These are phyloP conservation scores for Orchesella cincta DNA, from an alignment of 1,140 invertebrate species.

Conservation along the genomic window DNA sequence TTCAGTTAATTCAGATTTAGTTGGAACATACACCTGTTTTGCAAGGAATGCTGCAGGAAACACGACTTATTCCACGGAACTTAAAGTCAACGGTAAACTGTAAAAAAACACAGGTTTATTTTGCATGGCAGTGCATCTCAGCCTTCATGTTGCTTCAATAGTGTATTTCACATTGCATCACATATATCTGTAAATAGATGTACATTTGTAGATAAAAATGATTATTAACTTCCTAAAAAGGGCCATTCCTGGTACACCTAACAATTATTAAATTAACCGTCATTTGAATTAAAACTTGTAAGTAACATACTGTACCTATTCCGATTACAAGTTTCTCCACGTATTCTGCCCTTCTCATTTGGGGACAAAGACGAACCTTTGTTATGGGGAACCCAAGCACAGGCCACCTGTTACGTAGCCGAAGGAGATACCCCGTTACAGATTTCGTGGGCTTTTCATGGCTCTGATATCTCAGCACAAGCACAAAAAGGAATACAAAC, in stretches of 20 bases:
- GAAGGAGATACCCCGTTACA: slow-evolving; percentile 66
- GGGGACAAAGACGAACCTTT: slow-evolving; percentile 61
- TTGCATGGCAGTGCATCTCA: too few relatives aligned
- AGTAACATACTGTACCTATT: too few relatives aligned
- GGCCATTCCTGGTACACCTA: too few relatives aligned
- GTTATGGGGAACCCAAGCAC: slow-evolving; percentile 62
- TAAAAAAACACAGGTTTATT: background rate
- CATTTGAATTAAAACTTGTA: too few relatives aligned
- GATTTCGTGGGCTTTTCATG: slow-evolving; percentile 62
- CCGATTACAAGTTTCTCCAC: slow-evolving; percentile 61
- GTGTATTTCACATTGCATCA: too few relatives aligned
- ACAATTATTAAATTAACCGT: too few relatives aligned
- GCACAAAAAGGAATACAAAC: slow-evolving; percentile 56
- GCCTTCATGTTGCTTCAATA: too few relatives aligned
- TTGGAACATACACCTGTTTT: slow-evolving; percentile 68
- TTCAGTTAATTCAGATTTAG: slow-evolving; percentile 60
- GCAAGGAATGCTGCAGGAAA: slow-evolving; percentile 61
- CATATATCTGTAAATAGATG: too few relatives aligned
- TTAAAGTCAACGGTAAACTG: slow-evolving; percentile 47
- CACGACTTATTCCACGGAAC: slow-evolving; percentile 31
- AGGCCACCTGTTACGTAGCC: slow-evolving; percentile 67
- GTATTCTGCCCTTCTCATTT: slow-evolving; percentile 65
- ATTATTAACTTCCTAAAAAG: too few relatives aligned
- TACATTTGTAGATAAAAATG: too few relatives aligned
- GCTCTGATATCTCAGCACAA: background rate